Percentiles rank a stretch among this genome's conserved stretches.
phyloP scores from a whole-genome alignment of 1,140 invertebrate genomes.

The Drosophila murphyi region DNA sequence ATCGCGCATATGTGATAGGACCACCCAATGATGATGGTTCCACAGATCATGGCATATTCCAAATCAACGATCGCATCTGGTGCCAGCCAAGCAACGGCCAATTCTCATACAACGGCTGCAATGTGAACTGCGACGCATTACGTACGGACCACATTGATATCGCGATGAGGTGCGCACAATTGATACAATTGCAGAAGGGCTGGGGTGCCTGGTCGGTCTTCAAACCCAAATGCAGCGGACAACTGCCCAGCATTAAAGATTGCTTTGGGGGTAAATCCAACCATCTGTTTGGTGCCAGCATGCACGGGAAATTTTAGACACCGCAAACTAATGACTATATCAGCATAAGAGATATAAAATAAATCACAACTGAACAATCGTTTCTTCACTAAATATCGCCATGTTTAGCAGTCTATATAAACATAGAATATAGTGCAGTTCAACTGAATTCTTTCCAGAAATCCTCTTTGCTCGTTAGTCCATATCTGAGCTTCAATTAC shows the following conservation, averaged over 20 bases:
- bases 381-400: too few species aligned
- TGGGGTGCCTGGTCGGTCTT: slow-evolving; percentile 38
- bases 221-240: slow-evolving; percentile 18
- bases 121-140: slow-evolving; percentile 19
- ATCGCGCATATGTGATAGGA: slow-evolving; percentile 27
- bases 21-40: slow-evolving; percentile 84
- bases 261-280: slow-evolving; percentile 7
- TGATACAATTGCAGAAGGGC: slow-evolving; percentile 4
- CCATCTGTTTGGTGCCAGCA: not conserved
- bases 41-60: slow-evolving; percentile 86
- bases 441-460: too few species aligned
- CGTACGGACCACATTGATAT: slow-evolving; percentile 27
- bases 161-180: slow-evolving; percentile 33
- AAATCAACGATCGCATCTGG: slow-evolving; percentile 86
- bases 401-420: too few species aligned
- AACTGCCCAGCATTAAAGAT: slow-evolving; percentile 31
- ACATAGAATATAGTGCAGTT: too few species aligned
- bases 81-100: slow-evolving; percentile 56
- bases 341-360: too few species aligned
- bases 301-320: not conserved
- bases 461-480: too few species aligned
- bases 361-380: too few species aligned
- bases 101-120: slow-evolving; percentile 9
- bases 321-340: too few species aligned
- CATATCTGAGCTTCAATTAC: too few species aligned